Percentiles rank a stretch among this genome's conserved stretches.
Evolutionary conservation across 2,797 vertebrate genomes (phyloP).

Genomic region (Loriculus beryllinus): DNA sequence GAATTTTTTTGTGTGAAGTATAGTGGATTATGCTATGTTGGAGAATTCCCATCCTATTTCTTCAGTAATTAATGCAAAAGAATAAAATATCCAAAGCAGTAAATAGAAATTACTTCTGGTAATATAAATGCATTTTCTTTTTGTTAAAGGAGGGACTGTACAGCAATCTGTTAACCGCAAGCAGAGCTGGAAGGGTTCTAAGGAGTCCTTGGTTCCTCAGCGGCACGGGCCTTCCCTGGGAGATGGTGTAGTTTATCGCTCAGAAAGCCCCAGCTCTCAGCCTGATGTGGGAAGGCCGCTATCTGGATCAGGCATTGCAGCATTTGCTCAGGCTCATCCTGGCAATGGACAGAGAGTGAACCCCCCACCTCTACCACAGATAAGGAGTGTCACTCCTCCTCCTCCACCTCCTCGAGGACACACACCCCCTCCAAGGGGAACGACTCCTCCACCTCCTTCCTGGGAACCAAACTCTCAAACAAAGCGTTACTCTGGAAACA

Average conservation of each 20-base stretch:
- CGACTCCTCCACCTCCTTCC: constrained; percentile 82
- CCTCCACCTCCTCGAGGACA: constrained; percentile 83
- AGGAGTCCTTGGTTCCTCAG: constrained; percentile 90
- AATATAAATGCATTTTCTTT: background rate
- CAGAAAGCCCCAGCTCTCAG: constrained; percentile 88
- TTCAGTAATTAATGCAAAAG: background rate
- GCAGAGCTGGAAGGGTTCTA: constrained; percentile 97
- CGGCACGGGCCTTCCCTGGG: constrained; percentile 84
- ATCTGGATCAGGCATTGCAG: constrained; percentile 80
- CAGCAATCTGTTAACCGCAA: constrained; percentile 88
- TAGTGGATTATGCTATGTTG: background rate
- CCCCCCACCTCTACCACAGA: constrained; percentile 88
- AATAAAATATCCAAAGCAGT: background rate
- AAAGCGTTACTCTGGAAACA: constrained; percentile 92
- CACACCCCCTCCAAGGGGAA: constrained; percentile 83
- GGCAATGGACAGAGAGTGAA: constrained; percentile 87
- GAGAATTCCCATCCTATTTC: background rate
- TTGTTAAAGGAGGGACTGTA: constrained; percentile 74
- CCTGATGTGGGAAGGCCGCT: constrained; percentile 82
- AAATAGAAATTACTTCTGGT: background rate
- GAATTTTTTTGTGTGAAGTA: background rate
- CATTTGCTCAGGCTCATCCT: constrained; percentile 85
- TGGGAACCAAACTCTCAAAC: constrained; percentile 90
- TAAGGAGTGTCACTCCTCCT: constrained; percentile 89
- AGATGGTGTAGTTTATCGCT: constrained; percentile 86